Base-by-base conservation (phyloP, 92 coral and sea anemone species). In the Phenganax marumi region DNA sequence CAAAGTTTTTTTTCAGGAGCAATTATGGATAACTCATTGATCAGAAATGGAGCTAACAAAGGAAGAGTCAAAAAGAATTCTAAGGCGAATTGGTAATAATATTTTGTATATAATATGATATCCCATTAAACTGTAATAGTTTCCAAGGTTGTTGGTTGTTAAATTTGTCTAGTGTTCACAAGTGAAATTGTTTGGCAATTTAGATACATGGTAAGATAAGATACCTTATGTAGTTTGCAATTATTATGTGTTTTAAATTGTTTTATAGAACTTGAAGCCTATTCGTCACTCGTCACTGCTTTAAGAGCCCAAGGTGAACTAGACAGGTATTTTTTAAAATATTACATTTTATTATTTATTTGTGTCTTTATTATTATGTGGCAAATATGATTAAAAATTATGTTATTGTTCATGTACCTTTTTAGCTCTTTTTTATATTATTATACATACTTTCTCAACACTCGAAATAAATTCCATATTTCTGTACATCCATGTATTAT, bases 241-340 rank as follows among this genome's bases (percentile, higher is more conserved):
- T 16, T 48, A 43, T 68, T 71, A 49, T 53, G 64, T 69, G 48
- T 66, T 25, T 2, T 66, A 6, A 14, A 62, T 48, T 64, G 53
- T 70, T 1, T 5, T 1, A 17, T 70, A 96, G 98, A 96, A 83
- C 96, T 96, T 80, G 98, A 96, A 81, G 98, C 98, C 48, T 96
- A 96, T 81, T 96, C 98, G 25, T 87, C 99, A 17, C 86, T 92
- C 14, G 92, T 96, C 62, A 96, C 97, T 86, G 93, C 97, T 46
- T 92, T 96, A 77, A 88, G 99, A 84, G 99, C 99, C 46, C 99
- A 96, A 76, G 99, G 99, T 68, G 99, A 96, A 72, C 84, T 96
- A 65, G 91, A 90, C 80, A 89, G 99, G 99, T 96, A 72, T 75
- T 89, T 73, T 58, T 12, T 43, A 17, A 63, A n/a, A 7, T 11